Base-by-base conservation (phyloP, 2,797 vertebrate species). In the Champsocephalus esox region DNA sequence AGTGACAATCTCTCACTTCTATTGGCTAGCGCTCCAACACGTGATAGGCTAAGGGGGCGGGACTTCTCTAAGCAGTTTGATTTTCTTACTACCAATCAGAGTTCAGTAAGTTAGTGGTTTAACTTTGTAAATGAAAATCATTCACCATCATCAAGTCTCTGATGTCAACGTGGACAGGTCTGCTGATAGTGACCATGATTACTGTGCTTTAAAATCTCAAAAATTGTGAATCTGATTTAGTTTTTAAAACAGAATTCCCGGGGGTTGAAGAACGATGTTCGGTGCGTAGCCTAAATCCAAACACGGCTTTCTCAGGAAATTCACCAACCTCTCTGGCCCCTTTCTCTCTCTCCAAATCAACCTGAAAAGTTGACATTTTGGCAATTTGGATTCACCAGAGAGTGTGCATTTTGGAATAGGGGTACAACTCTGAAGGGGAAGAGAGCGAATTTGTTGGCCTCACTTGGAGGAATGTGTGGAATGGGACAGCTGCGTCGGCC, bases 391-490 rank as follows among this genome's bases (percentile, higher is more conserved):
- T 48, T 71, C 46, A 45, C 4, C 16, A 11, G 4, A 16, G 12
- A 58, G 19, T 4, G 32, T 38, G 12, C 9, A 10, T 34, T 51
- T 3, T 49, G 45, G 21, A 51, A 66, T 14, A 19, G 19, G 57
- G 60, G 45, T 60, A 44, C 10, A 32, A 34, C 73, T 61, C 41
- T 13, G 60, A 65, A 24, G 24, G 11, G 28, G 64, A 70, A 70
- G 51, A 44, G 24, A 34, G 41, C 43, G 68, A 60, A 54, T 75
- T 74, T 48, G 51, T 75, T 71, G 76, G 75, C 64, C 76, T 87
- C 38, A 52, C 56, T 70, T 45, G 52, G 52, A 91, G 71, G 88
- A 90, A 88, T 89, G 84, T 76, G 69, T 82, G 89, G 88, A 88
- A 92, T 91, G 84, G 79, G 72, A 85, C 73, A 75, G 81, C 81